Percentiles rank a stretch among this genome's conserved stretches.
These are phyloP conservation scores for Aurelia sp. DNA, from an alignment of 30 jellyfish, hydroid and myxozoan species.

Conservation along the genomic window DNA sequence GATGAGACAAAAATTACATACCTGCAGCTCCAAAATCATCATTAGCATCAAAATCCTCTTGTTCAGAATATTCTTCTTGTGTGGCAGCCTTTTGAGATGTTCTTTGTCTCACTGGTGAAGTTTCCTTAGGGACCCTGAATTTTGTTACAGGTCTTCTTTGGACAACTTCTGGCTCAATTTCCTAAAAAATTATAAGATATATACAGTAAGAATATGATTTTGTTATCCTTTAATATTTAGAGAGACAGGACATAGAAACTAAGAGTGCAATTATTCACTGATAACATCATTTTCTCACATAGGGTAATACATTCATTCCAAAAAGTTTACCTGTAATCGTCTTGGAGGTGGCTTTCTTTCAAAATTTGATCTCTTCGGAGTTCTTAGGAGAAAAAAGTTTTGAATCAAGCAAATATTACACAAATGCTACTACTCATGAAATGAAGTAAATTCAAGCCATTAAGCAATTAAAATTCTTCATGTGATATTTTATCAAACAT, in stretches of 20 bases:
- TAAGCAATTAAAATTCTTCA: too few relatives aligned
- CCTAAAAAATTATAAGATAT: neutral
- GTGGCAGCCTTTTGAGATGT: neutral
- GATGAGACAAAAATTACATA: neutral
- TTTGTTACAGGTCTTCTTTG: conserved; percentile 22
- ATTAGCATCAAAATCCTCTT: neutral
- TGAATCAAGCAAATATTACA: neutral
- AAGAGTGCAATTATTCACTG: too few relatives aligned
- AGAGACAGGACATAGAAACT: too few relatives aligned
- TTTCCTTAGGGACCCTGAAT: conserved; percentile 37
- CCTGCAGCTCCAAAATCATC: neutral
- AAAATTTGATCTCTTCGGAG: conserved; percentile 41
- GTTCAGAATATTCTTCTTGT: neutral
- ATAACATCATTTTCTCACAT: too few relatives aligned
- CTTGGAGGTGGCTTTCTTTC: conserved; percentile 35
- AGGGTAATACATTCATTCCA: neutral
- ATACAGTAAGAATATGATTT: neutral
- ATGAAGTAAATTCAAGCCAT: neutral
- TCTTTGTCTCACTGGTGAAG: conserved; percentile 3
- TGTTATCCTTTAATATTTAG: neutral
- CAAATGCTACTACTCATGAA: neutral
- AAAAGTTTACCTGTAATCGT: conserved; percentile 40
- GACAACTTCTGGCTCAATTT: neutral
- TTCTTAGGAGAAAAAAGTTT: neutral
- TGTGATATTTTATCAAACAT: neutral